Evolutionary conservation across 1,140 invertebrate species (phyloP).

Genomic region (Trinorchestia longiramus): DNA sequence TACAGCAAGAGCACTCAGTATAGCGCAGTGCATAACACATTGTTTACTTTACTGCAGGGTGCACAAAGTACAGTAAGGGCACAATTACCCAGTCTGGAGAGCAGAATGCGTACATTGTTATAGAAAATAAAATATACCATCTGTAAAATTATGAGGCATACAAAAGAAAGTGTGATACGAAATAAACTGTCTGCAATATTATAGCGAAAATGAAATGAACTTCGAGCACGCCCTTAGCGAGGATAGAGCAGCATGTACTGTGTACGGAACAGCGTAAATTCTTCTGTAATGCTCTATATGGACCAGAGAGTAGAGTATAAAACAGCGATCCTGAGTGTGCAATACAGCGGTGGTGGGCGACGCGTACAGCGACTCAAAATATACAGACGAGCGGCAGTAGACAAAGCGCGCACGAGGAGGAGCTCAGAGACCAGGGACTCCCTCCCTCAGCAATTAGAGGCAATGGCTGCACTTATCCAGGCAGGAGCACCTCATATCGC

Average conservation of each 20-base stretch:
- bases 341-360: neutral
- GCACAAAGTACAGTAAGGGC: no score
- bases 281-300: neutral
- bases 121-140: no score
- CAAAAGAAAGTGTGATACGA: neutral
- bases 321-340: neutral
- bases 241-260: neutral
- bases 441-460: slow-evolving; percentile 46
- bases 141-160: neutral
- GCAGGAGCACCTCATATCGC: slow-evolving; percentile 13
- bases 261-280: neutral
- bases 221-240: neutral
- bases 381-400: neutral
- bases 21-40: no score
- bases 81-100: no score
- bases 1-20: no score
- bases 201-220: neutral
- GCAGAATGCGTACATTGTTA: neutral
- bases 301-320: neutral
- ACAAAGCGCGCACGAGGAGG: neutral
- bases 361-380: neutral
- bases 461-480: slow-evolving; percentile 50
- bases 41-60: no score
- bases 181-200: neutral
- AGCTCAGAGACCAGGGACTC: slow-evolving; percentile 10